Conservation (phyloP, 2,797 vertebrate genomes). For the Sardinella longiceps region DNA sequence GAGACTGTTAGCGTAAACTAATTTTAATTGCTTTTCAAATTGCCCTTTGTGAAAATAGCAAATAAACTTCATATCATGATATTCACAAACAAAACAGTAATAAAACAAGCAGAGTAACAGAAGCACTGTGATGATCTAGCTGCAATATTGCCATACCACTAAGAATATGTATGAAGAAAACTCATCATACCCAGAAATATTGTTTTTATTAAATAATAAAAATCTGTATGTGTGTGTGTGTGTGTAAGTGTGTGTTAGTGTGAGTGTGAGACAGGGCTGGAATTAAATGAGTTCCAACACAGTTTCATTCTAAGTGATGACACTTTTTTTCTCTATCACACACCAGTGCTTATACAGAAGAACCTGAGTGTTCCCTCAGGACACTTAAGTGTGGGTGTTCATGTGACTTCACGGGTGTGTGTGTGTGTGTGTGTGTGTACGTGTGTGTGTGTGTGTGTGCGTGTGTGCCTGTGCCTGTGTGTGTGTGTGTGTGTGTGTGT, state of each 20-base stretch:
- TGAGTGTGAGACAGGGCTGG: too few species aligned
- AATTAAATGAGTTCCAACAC: too few species aligned
- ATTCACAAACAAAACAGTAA: neutral
- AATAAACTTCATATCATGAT: neutral
- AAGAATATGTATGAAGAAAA: too few species aligned
- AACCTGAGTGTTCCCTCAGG: neutral
- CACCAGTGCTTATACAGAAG: neutral
- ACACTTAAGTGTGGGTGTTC: neutral
- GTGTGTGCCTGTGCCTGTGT: neutral
- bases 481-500: neutral
- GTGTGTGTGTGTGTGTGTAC: neutral
- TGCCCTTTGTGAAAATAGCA: neutral
- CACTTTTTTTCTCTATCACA: too few species aligned
- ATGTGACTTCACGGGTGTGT: neutral
- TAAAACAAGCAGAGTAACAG: too few species aligned
- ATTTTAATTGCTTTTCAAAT: neutral
- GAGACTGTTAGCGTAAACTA: neutral
- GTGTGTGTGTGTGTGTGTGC: neutral
- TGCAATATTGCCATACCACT: neutral
- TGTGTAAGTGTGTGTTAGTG: too few species aligned
- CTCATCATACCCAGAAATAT: too few species aligned
- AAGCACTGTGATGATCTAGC: neutral
- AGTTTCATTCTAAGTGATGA: too few species aligned
- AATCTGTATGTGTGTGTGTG: too few species aligned
- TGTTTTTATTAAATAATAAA: too few species aligned